These are phyloP conservation scores for Barbus barbus DNA, from an alignment of 2,113 vertebrate species.

Conservation along the genomic window DNA sequence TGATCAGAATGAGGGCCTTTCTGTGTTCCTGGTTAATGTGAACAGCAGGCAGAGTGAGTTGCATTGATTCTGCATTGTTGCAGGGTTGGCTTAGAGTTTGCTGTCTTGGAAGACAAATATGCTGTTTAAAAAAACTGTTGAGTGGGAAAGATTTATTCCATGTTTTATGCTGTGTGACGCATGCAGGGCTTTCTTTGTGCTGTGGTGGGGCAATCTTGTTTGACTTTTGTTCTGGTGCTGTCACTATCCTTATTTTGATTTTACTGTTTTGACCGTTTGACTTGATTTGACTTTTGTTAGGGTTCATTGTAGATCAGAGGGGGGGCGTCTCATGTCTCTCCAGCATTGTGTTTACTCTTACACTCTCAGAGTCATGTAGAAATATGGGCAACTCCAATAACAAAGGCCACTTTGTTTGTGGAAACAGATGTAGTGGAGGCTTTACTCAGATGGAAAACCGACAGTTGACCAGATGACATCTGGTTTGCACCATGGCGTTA, in stretches of 20 bases:
- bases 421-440: background rate
- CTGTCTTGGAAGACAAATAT: background rate
- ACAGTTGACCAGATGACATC: background rate
- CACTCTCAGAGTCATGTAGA: background rate
- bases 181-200: background rate
- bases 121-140: background rate
- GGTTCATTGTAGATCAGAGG: background rate
- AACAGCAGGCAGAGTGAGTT: background rate
- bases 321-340: background rate
- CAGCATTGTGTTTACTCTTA: constrained; percentile 4
- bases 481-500: background rate
- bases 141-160: background rate
- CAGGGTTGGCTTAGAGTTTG: background rate
- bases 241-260: background rate
- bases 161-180: background rate
- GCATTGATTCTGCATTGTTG: constrained; percentile 1
- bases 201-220: background rate
- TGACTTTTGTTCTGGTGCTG: background rate
- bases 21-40: background rate
- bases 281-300: too few relatives aligned
- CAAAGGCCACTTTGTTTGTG: background rate
- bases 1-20: background rate
- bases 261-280: too few relatives aligned
- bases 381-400: background rate
- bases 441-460: background rate